Evolutionary conservation across 1,140 invertebrate species (phyloP).

Genomic region (Pogonomyrmex californicus): DNA sequence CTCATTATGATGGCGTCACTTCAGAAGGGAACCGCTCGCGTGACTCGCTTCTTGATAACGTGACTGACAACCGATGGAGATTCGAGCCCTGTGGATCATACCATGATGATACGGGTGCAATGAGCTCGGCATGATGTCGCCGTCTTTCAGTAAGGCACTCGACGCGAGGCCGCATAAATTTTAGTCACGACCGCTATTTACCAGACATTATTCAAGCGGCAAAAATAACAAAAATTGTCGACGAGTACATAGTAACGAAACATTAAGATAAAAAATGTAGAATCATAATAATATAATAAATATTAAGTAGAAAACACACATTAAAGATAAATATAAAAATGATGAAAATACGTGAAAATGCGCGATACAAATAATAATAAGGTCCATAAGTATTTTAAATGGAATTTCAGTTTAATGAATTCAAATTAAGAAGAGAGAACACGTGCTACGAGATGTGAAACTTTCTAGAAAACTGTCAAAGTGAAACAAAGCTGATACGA

Average conservation of each 20-base stretch:
- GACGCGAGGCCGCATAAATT: neutral
- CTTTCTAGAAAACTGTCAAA: neutral
- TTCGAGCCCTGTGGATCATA: slow-evolving; percentile 35
- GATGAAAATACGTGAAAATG: neutral
- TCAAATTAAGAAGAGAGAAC: slow-evolving; percentile 18
- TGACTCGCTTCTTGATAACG: slow-evolving; percentile 60
- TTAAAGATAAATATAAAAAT: neutral
- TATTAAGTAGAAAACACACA: neutral
- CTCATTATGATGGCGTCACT: slow-evolving; percentile 52
- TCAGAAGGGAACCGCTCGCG: slow-evolving; percentile 53
- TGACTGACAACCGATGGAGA: slow-evolving; percentile 59
- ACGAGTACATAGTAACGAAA: neutral
- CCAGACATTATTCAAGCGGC: neutral
- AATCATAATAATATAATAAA: neutral
- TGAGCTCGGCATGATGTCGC: slow-evolving; percentile 44
- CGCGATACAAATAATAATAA: no score
- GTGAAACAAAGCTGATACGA: neutral
- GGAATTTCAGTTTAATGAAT: neutral
- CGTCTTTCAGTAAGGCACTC: neutral
- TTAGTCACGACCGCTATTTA: neutral
- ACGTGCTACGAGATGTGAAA: neutral
- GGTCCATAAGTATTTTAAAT: neutral
- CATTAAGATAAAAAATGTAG: neutral
- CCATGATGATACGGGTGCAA: slow-evolving; percentile 44
- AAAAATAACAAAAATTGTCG: neutral